A percentile compares a stretch with the other conserved stretches of the same genome.
These are phyloP conservation scores for Sericinus montela DNA, from an alignment of 2,888 invertebrate species.

Conservation along the genomic window DNA sequence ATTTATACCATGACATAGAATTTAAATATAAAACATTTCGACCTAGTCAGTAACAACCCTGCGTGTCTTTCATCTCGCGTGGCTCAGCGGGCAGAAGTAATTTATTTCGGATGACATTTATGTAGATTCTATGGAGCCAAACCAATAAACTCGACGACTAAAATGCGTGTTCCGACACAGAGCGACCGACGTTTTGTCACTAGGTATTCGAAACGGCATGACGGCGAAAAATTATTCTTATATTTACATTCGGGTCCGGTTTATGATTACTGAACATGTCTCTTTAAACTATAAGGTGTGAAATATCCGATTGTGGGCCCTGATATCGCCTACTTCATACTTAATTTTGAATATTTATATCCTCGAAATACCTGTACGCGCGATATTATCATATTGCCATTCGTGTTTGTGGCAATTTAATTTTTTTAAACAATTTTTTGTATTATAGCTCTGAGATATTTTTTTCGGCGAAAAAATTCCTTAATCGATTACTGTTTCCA, in stretches of 20 bases:
- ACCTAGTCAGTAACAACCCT: background rate
- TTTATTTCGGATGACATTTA: slow-evolving; percentile 69
- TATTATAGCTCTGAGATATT: no score
- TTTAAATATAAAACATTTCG: no score
- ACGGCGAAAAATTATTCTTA: slow-evolving; percentile 38
- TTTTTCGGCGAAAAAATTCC: no score
- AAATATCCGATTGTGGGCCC: slow-evolving; percentile 15
- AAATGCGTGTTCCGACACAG: slow-evolving; percentile 44
- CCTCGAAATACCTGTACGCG: background rate
- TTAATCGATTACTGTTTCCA: no score
- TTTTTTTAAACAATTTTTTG: no score
- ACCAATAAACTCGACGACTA: slow-evolving; percentile 53
- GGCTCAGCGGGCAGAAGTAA: slow-evolving; percentile 32
- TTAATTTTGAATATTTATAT: slow-evolving; percentile 9
- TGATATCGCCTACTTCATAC: slow-evolving; percentile 14
- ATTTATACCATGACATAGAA: no score
- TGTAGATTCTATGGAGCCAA: slow-evolving; percentile 54
- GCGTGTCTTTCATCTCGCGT: slow-evolving; percentile 13
- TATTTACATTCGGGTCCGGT: slow-evolving; percentile 26
- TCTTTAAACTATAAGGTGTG: slow-evolving; percentile 19
- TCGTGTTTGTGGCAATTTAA: no score
- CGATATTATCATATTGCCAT: background rate
- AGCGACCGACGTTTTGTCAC: slow-evolving; percentile 34
- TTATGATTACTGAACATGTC: slow-evolving; percentile 26
- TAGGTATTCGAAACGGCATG: slow-evolving; percentile 24